phyloP scores from a whole-genome alignment of 2,888 invertebrate genomes.

The Nephrotoma flavescens region DNA sequence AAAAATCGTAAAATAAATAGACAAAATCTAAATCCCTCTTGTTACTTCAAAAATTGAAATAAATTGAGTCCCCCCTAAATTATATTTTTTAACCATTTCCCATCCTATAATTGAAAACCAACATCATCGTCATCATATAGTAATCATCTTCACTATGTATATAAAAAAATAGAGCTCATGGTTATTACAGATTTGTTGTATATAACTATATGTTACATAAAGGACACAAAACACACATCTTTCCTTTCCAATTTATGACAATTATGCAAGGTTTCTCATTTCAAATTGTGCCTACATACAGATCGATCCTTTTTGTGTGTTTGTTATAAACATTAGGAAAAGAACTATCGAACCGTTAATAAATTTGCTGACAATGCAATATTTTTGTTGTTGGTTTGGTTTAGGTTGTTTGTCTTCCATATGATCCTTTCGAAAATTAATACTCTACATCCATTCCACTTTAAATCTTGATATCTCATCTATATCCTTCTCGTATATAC shows the following conservation, averaged over 20 bases:
- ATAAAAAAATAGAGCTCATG: neutral
- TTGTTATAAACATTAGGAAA: neutral
- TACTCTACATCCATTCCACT: neutral
- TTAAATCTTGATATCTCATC: neutral
- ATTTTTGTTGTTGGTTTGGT: neutral
- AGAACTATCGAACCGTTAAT: neutral
- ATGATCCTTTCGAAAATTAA: neutral
- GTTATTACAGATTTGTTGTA: neutral
- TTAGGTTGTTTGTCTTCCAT: neutral
- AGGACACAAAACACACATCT: neutral
- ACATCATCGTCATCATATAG: neutral
- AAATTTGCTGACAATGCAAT: slow-evolving; percentile 2
- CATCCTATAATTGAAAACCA: neutral
- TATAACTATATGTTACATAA: neutral
- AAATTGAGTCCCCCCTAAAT: neutral
- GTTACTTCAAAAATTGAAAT: neutral
- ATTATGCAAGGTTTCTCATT: neutral
- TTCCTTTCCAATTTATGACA: neutral
- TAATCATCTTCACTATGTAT: neutral
- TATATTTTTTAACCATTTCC: neutral
- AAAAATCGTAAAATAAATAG: neutral
- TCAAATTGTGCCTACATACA: neutral
- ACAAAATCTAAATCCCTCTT: neutral
- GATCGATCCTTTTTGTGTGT: neutral
- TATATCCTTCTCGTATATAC: neutral